Conservation (phyloP, 2,888 invertebrate genomes). For the Torymus tubicola region DNA sequence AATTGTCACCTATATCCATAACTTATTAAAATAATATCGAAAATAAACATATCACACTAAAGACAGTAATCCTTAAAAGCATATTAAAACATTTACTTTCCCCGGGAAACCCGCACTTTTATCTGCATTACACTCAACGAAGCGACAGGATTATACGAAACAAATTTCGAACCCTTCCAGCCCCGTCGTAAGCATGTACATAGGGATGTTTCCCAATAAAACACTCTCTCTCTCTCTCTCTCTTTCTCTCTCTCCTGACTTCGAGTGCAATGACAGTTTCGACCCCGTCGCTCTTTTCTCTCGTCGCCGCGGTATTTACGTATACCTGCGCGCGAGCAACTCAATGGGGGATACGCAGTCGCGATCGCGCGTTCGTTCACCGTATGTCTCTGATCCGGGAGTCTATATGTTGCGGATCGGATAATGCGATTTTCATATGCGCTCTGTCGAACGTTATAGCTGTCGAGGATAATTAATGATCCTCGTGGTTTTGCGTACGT, state of each 20-base stretch:
- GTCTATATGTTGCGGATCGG: slow-evolving; percentile 68
- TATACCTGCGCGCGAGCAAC: slow-evolving; percentile 36
- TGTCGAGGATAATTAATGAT: slow-evolving; percentile 70
- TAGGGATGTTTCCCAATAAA: slow-evolving; percentile 28
- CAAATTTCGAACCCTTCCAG: slow-evolving; percentile 27
- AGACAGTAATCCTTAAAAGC: too few species aligned
- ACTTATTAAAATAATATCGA: too few species aligned
- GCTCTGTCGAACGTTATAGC: slow-evolving; percentile 51
- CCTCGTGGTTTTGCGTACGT: neutral
- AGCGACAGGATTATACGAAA: too few species aligned
- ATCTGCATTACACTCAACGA: too few species aligned
- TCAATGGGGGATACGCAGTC: slow-evolving; percentile 10
- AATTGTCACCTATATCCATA: too few species aligned
- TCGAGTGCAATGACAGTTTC: slow-evolving; percentile 18
- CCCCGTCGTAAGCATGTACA: slow-evolving; percentile 59
- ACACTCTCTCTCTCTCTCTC: neutral
- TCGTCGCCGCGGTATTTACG: neutral
- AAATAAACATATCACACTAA: too few species aligned
- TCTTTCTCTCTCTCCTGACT: neutral
- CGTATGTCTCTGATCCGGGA: slow-evolving; percentile 41
- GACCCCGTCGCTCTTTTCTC: slow-evolving; percentile 7
- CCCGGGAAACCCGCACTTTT: too few species aligned
- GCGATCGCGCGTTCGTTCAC: neutral
- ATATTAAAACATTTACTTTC: too few species aligned
- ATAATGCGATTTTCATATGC: slow-evolving; percentile 73